Evolutionary conservation across 2,888 invertebrate genomes (phyloP).

Genomic region (Ernsta delagoae): DNA sequence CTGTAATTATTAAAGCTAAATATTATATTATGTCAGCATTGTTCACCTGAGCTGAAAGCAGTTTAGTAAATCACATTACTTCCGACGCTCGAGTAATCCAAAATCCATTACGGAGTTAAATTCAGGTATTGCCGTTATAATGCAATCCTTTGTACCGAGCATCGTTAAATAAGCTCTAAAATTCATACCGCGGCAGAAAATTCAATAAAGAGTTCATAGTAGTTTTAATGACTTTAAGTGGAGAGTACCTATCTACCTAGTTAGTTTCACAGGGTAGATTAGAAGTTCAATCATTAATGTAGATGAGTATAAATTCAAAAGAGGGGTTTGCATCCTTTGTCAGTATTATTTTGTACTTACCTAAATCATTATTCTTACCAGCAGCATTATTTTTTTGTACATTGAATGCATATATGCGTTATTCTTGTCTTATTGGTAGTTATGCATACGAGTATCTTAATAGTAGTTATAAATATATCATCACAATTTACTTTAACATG

Average conservation of each 20-base stretch:
- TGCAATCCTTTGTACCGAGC: constrained; percentile 17
- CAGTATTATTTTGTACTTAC: constrained; percentile 18
- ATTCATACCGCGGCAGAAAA: constrained; percentile 26
- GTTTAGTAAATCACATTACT: background rate
- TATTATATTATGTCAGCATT: background rate
- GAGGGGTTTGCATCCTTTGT: constrained; percentile 28
- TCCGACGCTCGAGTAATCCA: constrained; percentile 6
- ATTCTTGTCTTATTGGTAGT: too few species aligned
- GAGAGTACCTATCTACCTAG: constrained; percentile 15
- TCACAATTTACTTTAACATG: too few species aligned
- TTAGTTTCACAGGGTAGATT: constrained; percentile 26
- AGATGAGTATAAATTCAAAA: constrained; percentile 30
- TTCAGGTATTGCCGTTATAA: constrained; percentile 20
- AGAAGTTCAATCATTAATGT: constrained; percentile 30
- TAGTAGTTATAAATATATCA: too few species aligned
- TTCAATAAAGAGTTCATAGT: constrained; percentile 34
- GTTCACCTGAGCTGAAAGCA: background rate
- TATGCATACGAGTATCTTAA: too few species aligned
- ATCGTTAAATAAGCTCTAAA: constrained; percentile 29
- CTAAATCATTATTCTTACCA: too few species aligned
- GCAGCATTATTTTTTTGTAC: too few species aligned
- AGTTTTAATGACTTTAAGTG: constrained; percentile 31
- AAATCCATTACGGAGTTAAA: constrained; percentile 21
- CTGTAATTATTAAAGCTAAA: too few species aligned
- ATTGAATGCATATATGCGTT: too few species aligned